Evolutionary conservation across 1,140 invertebrate species (phyloP), one percentile per base, ranked within the genome.

Genomic region (Maconellicoccus hirsutus): DNA sequence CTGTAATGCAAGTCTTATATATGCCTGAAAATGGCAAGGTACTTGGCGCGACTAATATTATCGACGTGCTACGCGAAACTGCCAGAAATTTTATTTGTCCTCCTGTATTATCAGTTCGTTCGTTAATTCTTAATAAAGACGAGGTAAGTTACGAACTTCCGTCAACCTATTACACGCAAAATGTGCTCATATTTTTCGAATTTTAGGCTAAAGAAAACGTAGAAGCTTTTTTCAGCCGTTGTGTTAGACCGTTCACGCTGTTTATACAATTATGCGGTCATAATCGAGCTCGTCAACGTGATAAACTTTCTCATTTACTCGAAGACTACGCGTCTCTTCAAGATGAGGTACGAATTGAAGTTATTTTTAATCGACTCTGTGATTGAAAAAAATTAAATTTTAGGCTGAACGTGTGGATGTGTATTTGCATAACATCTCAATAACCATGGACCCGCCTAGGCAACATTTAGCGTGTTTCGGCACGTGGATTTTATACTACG

Each of bases 401-500:
- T 79, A 94, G 90, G 94, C 94, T 22, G 94, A 96, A 78, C 87
- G 92, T 75, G 89, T 96, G 1, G 96, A 98, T 82, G 86, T 86
- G 6, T 89, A 86, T 78, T 82, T 95, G 69, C 89, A 93, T 78
- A 85, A 85, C 73, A 77, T 91, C 23, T 85, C 86, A 12, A 77
- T 85, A 61, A 89, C 89, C 79, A 83, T 82, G 72, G 88, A 90
- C 61, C 82, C 84, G 12, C 84, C 86, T 0, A 81, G 87, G 3
- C 85, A 86, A 69, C 89, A 94, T 78, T 83, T 91, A 70, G 89
- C 93, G 0, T 96, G 92, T 78, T 94, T 96, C 79, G 91, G 92
- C 52, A 97, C 94, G 8, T 98, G 96, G 96, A 87, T 97, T 25
- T 82, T 98, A 61, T 97, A 96, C 81, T 93, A 97, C 79, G 95